Evolutionary conservation across 2,113 vertebrate genomes (phyloP), one percentile per base, ranked within the genome.

Genomic region (Synodontis membranacea): DNA sequence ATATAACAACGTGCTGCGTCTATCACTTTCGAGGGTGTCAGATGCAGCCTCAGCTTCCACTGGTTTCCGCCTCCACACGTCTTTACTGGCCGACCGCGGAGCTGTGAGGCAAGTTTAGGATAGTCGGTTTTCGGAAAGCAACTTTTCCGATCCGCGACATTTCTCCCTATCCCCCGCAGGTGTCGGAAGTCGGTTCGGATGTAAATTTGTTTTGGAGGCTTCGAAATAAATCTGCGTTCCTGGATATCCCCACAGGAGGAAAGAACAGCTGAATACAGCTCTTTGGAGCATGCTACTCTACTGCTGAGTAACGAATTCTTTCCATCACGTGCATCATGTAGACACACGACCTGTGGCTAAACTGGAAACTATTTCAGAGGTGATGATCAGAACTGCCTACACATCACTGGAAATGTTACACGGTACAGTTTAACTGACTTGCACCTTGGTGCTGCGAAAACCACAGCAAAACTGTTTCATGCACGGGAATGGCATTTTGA

Each of bases 281-380:
- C 84, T 85, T 82, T 88, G 86, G 81, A 84, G 85, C 68, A 74
- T 37, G 31, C 64, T 54, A 86, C 31, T 85, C 82, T 86, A 82
- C 80, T 79, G 83, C 82, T 84, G 85, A 74, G 76, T 83, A 87
- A 86, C 75, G 87, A 86, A 88, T 84, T 79, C 60, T 72, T 84
- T 84, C 82, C 66, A 72, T 37, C 56, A 28, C 52, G 80, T 60
- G 62, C 74, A 70, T 52, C 60, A 44, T 85, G 70, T 15, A 50
- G 87, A 50, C 66, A 58, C 84, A 70, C 81, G 88, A 86, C 50
- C 83, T 62, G 72, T 37, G 28, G 12, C 2, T 80, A 39, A 25
- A 44, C 82, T n/a, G 42, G 50, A 88, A 86, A 81, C 74, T 56
- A 84, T 19, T 82, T 50, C 72, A 1, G 39, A 50, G 58, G 39